Evolutionary conservation across 2,888 invertebrate genomes (phyloP).

Genomic region (Lacanobia oleracea): DNA sequence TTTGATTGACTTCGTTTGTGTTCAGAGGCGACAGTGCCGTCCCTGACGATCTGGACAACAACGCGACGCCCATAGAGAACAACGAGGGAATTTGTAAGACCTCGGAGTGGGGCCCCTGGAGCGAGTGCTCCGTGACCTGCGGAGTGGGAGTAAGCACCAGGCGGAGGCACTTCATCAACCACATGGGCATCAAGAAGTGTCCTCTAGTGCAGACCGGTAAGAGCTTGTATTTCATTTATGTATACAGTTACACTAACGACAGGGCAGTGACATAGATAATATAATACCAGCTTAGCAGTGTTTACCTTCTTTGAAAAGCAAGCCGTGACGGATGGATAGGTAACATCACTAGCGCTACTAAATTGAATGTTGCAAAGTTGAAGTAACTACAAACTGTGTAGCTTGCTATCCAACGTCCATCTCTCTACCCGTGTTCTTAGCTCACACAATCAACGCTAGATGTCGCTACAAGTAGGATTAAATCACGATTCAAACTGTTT

Average conservation of each 20-base stretch:
- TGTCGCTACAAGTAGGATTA: conserved; percentile 16
- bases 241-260: background rate
- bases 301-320: too few species aligned
- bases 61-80: conserved; percentile 65
- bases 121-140: conserved; percentile 96
- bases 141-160: conserved; percentile 94
- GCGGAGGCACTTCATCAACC: conserved; percentile 93
- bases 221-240: background rate
- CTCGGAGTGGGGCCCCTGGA: conserved; percentile 94
- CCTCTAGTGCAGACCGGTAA: conserved; percentile 92
- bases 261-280: too few species aligned
- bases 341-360: background rate
- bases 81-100: conserved; percentile 91
- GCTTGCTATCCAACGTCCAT: background rate
- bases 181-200: conserved; percentile 95
- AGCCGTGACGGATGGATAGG: too few species aligned
- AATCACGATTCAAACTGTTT: background rate
- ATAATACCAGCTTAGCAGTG: too few species aligned
- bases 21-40: conserved; percentile 70
- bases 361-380: background rate
- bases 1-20: too few species aligned
- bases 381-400: background rate
- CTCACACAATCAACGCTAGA: conserved; percentile 20
- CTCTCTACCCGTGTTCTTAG: background rate
- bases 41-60: conserved; percentile 66